Base-by-base conservation (phyloP, 1,140 invertebrate species). In the Neodiprion lecontei region DNA sequence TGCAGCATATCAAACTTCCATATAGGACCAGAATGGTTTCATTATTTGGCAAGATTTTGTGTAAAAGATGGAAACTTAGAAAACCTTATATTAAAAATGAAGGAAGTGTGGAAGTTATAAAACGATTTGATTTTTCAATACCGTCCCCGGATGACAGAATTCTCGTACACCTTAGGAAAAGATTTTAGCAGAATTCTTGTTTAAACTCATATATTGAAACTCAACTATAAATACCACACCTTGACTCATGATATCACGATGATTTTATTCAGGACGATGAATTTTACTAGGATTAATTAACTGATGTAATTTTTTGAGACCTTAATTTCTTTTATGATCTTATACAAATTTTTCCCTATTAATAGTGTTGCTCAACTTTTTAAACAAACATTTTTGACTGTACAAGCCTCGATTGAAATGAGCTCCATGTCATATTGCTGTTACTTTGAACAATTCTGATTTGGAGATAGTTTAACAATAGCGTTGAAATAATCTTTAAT, bases 91-190 rank as follows among this genome's bases (percentile, higher is more conserved):
- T 80, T 48, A 76, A 68, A 76, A 74, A n/a, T 67, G 11, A 3
- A 75, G 21, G 74, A 49, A 65, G 77, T 40, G 21, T 71, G 7
- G 75, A 66, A 67, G 72, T 70, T 48, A 72, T 89, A 53, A 80
- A 81, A 75, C 82, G 75, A 74, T 91, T 93, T 84, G 88, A 90
- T 72, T 93, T 93, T 86, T 86, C 89, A 53, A 89, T 86, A 69
- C 90, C 90, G 3, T 94, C 92, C 0, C 92, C 92, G 28, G 91
- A 93, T 84, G 89, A 88, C 80, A 79, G 88, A 65, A 86, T 91
- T 65, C 80, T 87, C 7, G 76, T 72, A 17, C 74, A 80, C 73
- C 77, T 87, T 48, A 73, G 75, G 70, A 80, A 79, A 77, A 80
- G 77, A 79, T 50, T 50, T 67, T 73, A 11, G 66, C 40, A 48